A percentile compares a stretch with the other conserved stretches of the same genome.
Evolutionary conservation across 2,888 invertebrate species (phyloP).

Genomic region (Stenolophus ochropezus): DNA sequence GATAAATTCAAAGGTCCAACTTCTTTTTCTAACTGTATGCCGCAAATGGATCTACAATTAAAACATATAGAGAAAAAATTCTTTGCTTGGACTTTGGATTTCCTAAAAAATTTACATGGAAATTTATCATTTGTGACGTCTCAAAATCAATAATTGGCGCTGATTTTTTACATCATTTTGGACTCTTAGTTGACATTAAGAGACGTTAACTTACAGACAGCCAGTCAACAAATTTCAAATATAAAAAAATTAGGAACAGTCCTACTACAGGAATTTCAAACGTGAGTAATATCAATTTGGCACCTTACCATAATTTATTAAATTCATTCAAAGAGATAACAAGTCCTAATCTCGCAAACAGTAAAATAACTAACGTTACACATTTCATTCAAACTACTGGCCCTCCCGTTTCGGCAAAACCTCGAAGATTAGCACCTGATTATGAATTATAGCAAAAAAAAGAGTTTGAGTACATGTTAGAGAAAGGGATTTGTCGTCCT

Average conservation of each 20-base stretch:
- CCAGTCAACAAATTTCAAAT: not conserved
- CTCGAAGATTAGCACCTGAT: conserved; percentile 65
- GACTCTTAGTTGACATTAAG: not conserved
- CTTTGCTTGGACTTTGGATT: not conserved
- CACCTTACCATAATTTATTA: not conserved
- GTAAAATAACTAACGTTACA: not conserved
- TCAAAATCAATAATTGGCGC: not conserved
- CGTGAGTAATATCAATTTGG: no score
- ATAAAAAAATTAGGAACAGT: not conserved
- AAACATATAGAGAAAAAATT: not conserved
- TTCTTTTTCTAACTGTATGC: not conserved
- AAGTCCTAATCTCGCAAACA: not conserved
- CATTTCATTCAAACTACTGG: not conserved
- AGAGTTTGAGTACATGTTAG: conserved; percentile 64
- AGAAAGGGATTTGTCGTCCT: conserved; percentile 63
- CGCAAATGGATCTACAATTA: not conserved
- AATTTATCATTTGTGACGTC: not conserved
- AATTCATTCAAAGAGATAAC: not conserved
- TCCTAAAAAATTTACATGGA: not conserved
- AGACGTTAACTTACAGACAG: not conserved
- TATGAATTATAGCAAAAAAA: conserved; percentile 62
- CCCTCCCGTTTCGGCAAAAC: not conserved
- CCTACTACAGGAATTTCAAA: not conserved
- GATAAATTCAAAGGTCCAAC: not conserved
- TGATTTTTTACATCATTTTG: not conserved